Evolutionary conservation across 2,113 vertebrate genomes (phyloP), one percentile per base, ranked within the genome.

Genomic region (Hypocryptadius cinnamomeus): DNA sequence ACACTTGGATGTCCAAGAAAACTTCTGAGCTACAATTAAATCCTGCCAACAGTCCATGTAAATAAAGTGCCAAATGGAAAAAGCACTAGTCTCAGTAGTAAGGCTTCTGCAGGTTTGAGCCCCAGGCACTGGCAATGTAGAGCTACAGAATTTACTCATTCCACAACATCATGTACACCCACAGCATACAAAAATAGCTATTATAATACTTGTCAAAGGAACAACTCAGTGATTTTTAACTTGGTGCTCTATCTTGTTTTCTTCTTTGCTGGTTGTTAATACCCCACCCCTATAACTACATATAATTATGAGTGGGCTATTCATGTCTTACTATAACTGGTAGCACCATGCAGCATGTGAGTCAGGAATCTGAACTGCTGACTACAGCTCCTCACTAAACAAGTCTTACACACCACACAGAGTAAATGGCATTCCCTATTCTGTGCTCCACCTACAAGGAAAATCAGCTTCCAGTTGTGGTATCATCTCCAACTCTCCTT

Each of bases 201-300:
- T 92, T 92, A 70, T 56, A 93, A 88, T 94, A 83, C 85, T 94
- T 94, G 82, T 89, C 90, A 92, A 95, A 90, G 81, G 85, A 96
- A 93, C 68, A 94, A 81, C 89, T 89, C 70, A 87, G 74, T 79
- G 87, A 95, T 95, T 96, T 94, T 95, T 88, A 96, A 87, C 82
- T 78, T 63, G 39, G 89, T 97, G 90, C 70, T 92, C 89, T 93
- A 71, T 59, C 74, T 95, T 47, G 23, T 94, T 97, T 96, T 90
- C 92, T 54, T 87, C 53, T 85, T 85, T 77, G 42, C 72, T 77
- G 33, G 59, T 87, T 91, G 87, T 92, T 94, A 91, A 94, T 91
- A 93, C 80, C 79, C 87, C 69, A 79, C 70, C 87, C 72, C 70
- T 90, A 73, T 65, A 86, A 91, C 91, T 92, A 70, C 85, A 91